These are phyloP conservation scores for Peromyscus maniculatus DNA, from an alignment of 2,113 vertebrate genomes.

Conservation along the genomic window DNA sequence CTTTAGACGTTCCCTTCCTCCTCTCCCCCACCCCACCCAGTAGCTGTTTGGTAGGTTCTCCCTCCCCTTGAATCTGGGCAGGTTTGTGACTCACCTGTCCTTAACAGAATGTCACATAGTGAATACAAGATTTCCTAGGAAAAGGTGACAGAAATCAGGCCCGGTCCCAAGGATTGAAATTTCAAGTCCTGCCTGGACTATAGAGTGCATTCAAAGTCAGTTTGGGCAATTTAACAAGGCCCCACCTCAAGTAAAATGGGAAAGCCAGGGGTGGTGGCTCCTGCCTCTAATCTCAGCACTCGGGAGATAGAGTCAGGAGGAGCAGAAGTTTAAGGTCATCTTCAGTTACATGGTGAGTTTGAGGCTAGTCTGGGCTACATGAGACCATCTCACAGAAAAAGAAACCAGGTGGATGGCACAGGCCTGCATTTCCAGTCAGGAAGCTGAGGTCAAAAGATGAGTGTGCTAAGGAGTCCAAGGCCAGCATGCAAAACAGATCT, in stretches of 20 bases:
- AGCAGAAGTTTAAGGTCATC: background rate
- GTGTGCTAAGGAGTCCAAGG: background rate
- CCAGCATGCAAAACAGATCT: background rate
- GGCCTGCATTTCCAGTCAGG: background rate
- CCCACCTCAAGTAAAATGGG: background rate
- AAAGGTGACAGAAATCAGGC: background rate
- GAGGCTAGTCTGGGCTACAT: background rate
- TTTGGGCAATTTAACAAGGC: background rate
- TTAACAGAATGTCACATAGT: background rate
- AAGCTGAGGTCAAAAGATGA: background rate
- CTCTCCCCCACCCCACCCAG: background rate
- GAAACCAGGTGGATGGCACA: background rate
- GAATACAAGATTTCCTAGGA: background rate
- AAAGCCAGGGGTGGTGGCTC: background rate
- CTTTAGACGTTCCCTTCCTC: background rate
- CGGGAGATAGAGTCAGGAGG: background rate
- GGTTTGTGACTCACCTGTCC: conserved; percentile 6
- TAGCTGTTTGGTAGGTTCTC: background rate
- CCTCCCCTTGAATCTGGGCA: background rate
- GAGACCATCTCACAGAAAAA: background rate
- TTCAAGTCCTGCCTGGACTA: background rate
- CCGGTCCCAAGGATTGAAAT: background rate
- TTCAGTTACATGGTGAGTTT: background rate
- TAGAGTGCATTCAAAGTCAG: background rate
- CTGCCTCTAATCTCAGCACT: background rate